Evolutionary conservation across 2,113 vertebrate genomes (phyloP).

Genomic region (Theristicus caerulescens): DNA sequence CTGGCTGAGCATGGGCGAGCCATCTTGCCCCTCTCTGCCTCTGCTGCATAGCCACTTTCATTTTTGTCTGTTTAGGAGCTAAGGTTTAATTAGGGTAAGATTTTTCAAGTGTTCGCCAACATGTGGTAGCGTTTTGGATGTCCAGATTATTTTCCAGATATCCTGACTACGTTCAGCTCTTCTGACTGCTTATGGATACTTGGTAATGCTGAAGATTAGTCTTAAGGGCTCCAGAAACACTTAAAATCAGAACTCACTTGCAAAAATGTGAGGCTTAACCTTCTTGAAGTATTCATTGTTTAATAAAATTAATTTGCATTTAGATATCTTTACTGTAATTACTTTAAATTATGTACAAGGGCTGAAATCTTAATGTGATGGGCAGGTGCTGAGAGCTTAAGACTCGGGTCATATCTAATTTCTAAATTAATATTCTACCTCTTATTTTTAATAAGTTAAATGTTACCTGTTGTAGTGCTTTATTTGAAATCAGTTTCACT

Average conservation of each 20-base stretch:
- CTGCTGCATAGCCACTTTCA: background rate
- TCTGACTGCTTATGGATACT: background rate
- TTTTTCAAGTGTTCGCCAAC: background rate
- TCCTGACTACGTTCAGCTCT: background rate
- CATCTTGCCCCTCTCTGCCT: background rate
- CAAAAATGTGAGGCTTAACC: background rate
- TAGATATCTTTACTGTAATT: conserved; percentile 12
- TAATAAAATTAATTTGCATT: conserved; percentile 8
- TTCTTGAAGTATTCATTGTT: conserved; percentile 5
- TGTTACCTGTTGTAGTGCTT: background rate
- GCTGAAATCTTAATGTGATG: background rate
- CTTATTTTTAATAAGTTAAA: background rate
- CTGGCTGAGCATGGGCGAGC: background rate
- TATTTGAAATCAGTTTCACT: background rate
- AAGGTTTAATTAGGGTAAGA: background rate
- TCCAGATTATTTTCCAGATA: background rate
- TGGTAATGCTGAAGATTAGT: background rate
- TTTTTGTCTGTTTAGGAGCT: background rate
- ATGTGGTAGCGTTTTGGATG: background rate
- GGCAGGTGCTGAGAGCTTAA: background rate
- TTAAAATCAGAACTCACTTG: background rate
- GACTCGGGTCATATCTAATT: background rate
- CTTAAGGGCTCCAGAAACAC: background rate
- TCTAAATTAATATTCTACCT: background rate
- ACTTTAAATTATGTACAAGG: background rate